phyloP scores from a whole-genome alignment of 2,113 vertebrate species.

The Oriolus oriolus region DNA sequence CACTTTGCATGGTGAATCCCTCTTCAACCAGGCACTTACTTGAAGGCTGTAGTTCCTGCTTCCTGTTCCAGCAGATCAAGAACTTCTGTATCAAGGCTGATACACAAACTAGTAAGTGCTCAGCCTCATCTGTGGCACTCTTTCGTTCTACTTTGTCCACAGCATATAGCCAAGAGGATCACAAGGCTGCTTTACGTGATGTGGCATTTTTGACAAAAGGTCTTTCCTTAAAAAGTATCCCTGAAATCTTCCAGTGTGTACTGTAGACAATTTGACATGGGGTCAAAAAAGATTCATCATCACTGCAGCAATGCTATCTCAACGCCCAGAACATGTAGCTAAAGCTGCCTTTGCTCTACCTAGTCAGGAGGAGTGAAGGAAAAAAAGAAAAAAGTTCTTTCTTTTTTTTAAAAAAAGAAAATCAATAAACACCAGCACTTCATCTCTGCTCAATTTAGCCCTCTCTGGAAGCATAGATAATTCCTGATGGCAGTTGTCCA shows the following conservation, averaged over 20 bases:
- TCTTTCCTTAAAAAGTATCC: neutral
- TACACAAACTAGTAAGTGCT: neutral
- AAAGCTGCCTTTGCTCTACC: neutral
- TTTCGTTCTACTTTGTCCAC: neutral
- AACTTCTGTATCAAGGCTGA: neutral
- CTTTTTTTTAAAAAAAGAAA: neutral
- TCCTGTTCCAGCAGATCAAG: neutral
- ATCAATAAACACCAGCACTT: slow-evolving; percentile 54
- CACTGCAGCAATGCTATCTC: neutral
- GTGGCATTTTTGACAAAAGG: neutral
- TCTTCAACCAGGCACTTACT: neutral
- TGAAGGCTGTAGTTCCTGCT: neutral
- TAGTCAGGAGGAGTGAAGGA: neutral
- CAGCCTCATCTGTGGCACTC: neutral
- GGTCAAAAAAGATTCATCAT: neutral
- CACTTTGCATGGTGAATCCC: neutral
- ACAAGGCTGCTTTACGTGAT: accelerated
- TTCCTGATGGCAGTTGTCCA: slow-evolving; percentile 39
- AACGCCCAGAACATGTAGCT: neutral
- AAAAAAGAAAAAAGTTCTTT: neutral
- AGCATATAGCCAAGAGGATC: neutral
- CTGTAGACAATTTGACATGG: neutral
- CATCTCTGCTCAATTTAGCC: slow-evolving; percentile 56
- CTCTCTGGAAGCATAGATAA: slow-evolving; percentile 48
- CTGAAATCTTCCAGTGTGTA: neutral